phyloP scores from a whole-genome alignment of 1,140 invertebrate genomes.

The Lycorma delicatula region DNA sequence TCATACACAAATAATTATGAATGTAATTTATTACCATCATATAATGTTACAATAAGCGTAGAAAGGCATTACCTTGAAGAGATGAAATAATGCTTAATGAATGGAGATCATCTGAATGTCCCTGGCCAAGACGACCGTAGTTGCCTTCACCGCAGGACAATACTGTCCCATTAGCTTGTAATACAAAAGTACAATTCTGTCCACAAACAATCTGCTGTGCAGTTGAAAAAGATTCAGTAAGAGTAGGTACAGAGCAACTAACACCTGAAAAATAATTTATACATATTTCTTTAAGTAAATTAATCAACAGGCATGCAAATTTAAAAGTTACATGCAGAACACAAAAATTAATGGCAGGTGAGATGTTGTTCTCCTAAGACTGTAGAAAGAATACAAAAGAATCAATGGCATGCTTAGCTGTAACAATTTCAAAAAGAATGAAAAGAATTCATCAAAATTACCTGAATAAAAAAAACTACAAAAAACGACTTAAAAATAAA shows the following conservation, averaged over 20 bases:
- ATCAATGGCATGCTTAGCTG: too few relatives aligned
- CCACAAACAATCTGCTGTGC: constrained; percentile 54
- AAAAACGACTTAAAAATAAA: background rate
- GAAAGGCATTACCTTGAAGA: constrained; percentile 52
- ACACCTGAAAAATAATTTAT: constrained; percentile 28
- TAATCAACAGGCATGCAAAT: too few relatives aligned
- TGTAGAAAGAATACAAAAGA: too few relatives aligned
- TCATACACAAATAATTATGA: too few relatives aligned
- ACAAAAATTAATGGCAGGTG: too few relatives aligned
- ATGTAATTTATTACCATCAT: too few relatives aligned
- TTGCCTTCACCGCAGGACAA: constrained; percentile 50
- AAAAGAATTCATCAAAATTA: background rate
- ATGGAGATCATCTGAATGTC: constrained; percentile 51
- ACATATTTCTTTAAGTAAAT: too few relatives aligned
- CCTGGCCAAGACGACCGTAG: constrained; percentile 49
- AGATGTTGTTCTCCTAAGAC: too few relatives aligned
- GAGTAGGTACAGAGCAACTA: constrained; percentile 35
- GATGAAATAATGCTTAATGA: constrained; percentile 52
- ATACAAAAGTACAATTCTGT: constrained; percentile 52
- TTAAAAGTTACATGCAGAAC: too few relatives aligned
- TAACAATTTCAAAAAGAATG: background rate
- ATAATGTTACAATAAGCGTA: too few relatives aligned
- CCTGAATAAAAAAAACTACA: constrained; percentile 9
- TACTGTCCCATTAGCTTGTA: constrained; percentile 47
- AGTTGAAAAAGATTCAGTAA: constrained; percentile 41